A percentile compares a stretch with the other conserved stretches of the same genome.
Evolutionary conservation across 2,113 vertebrate species (phyloP).

Genomic region (Xerus inauris): DNA sequence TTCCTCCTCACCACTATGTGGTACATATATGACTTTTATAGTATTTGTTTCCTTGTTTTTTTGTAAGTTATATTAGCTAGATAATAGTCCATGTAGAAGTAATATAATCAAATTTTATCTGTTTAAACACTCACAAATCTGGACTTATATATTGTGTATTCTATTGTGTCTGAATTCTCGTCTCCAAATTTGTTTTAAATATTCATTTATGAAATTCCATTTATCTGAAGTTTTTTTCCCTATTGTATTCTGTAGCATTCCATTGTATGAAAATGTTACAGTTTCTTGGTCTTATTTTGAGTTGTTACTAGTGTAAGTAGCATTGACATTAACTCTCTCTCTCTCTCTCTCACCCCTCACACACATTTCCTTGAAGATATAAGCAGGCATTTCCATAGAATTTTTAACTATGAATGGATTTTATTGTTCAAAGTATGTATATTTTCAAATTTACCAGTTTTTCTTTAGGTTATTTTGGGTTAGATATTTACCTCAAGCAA

Average conservation of each 20-base stretch:
- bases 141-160: not conserved
- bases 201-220: not conserved
- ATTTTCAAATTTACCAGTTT: not conserved
- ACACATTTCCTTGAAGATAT: not conserved
- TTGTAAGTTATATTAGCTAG: not conserved
- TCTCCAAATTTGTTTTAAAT: not conserved
- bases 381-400: not conserved
- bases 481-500: not conserved
- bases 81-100: not conserved
- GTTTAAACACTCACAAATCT: not conserved
- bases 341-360: not conserved
- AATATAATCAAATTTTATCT: not conserved
- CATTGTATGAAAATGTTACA: not conserved
- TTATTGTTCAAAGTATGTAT: not conserved
- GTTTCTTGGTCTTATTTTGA: not conserved
- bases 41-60: not conserved
- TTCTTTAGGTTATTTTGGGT: not conserved
- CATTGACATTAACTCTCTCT: not conserved
- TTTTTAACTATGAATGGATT: not conserved
- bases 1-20: not conserved
- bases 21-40: not conserved
- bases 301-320: not conserved
- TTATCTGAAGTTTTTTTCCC: not conserved
- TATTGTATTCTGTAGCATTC: not conserved
- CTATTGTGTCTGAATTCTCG: not conserved